Conservation (phyloP, 2,888 invertebrate genomes). For the Metellina segmentata region DNA sequence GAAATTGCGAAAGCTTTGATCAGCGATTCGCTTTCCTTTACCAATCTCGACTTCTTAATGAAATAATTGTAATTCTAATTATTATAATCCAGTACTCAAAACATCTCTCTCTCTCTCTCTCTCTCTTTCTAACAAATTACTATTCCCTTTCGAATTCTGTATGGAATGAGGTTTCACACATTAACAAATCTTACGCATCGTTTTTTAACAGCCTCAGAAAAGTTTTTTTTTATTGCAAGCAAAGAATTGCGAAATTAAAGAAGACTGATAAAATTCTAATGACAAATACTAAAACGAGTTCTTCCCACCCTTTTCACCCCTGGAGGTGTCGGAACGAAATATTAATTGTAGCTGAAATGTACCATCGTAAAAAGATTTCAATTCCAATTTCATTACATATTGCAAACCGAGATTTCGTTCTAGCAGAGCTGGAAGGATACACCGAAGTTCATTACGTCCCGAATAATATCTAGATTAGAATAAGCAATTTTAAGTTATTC, state of each 20-base stretch:
- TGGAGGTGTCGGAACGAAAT: not conserved
- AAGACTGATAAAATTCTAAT: not conserved
- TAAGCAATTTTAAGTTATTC: not conserved
- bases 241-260: not conserved
- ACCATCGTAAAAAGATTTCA: not conserved
- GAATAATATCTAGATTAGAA: not conserved
- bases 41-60: not conserved
- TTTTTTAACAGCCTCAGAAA: not conserved
- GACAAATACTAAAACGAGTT: not conserved
- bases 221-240: not conserved
- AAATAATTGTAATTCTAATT: not conserved
- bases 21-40: not conserved
- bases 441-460: not conserved
- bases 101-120: not conserved
- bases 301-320: not conserved
- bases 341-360: not conserved
- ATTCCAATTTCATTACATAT: not conserved
- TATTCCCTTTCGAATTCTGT: too few relatives aligned
- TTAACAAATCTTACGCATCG: not conserved
- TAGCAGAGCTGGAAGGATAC: not conserved
- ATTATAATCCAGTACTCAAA: not conserved
- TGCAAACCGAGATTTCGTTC: not conserved
- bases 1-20: too few relatives aligned
- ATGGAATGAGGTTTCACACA: not conserved
- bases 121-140: too few relatives aligned